Base-by-base conservation (phyloP, 2,113 vertebrate genomes). In the Cyphomyrus discorhynchus region DNA sequence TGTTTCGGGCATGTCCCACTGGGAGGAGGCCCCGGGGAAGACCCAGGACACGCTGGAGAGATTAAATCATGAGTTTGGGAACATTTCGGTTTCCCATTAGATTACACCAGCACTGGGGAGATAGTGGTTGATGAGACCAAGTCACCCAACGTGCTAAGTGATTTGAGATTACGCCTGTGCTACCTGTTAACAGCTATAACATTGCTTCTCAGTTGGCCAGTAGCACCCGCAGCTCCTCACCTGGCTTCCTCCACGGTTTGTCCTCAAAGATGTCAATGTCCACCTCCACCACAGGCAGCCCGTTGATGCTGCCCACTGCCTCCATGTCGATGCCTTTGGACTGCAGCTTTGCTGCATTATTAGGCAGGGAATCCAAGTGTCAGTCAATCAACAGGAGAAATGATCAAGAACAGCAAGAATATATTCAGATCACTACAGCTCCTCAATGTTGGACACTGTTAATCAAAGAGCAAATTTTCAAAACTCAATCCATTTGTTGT, bases 171-270 rank as follows among this genome's bases (percentile, higher is more conserved):
- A 21, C 19, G 3, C 24, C 66, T 70, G 3, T 27, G 62, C 66
- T 74, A 74, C 35, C 70, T 11, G n/a, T 70, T 70, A 27, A 11
- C 70, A 42, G 70, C 70, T 39, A 15, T 77, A 77, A 21, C 21
- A 2, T 10, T 13, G 47, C 19, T 86, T 49, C n/a, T 10, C 27
- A 82, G 46, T 46, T 19, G 9, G 74, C 27, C 11, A 53, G 82
- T 39, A 83, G 24, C 27, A 31, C 52, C 5, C 4, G 5, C 27
- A 62, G 27, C 4, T 87, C 21, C 74, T 88, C 45, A 96, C 96
- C 96, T 95, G 96, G 96, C 92, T 96, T 96, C 90, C 95, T 95
- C 96, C 96, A 96, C 0, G 96, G 96, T 90, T 96, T 96, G 94
- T 96, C 96, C 93, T 96, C 95, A 92, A 95, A 96, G 39, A 95